Percentiles rank a stretch among this genome's conserved stretches.
Evolutionary conservation across 37 sponge, comb jelly and placozoan species (phyloP).

Genomic region (Beroe forskalii): DNA sequence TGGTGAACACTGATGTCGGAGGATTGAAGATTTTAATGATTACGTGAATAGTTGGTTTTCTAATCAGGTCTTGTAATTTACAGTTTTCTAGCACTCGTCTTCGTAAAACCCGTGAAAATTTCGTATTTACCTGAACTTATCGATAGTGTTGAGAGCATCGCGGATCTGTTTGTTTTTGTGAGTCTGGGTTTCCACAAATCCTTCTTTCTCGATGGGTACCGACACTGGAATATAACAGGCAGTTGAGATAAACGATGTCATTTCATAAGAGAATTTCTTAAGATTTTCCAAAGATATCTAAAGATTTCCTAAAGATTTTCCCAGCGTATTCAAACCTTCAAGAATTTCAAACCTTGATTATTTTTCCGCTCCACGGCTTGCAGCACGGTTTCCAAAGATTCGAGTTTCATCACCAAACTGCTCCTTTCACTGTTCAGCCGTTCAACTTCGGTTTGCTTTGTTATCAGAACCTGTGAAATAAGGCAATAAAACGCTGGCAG

Average conservation of each 20-base stretch:
- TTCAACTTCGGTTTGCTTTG: slow-evolving; percentile 86
- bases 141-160: slow-evolving; percentile 74
- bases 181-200: not conserved
- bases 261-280: no score
- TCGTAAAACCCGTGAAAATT: no score
- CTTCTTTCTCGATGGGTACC: slow-evolving; percentile 27
- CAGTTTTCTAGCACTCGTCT: no score
- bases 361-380: slow-evolving; percentile 27
- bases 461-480: slow-evolving; percentile 76
- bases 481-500: no score
- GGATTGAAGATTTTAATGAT: not conserved
- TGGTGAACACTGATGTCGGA: not conserved
- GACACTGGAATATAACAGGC: not conserved
- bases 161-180: slow-evolving; percentile 66
- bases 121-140: slow-evolving; percentile 76
- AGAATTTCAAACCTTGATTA: not conserved
- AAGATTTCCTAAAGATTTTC: no score
- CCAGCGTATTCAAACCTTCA: no score
- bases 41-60: not conserved
- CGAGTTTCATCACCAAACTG: slow-evolving; percentile 75
- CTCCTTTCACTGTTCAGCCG: slow-evolving; percentile 75
- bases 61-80: not conserved
- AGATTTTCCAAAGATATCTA: no score
- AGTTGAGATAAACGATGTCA: no score
- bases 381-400: slow-evolving; percentile 46